Percentiles rank a stretch among this genome's conserved stretches.
phyloP scores from a whole-genome alignment of 2,797 vertebrate species.

The Channa striata region DNA sequence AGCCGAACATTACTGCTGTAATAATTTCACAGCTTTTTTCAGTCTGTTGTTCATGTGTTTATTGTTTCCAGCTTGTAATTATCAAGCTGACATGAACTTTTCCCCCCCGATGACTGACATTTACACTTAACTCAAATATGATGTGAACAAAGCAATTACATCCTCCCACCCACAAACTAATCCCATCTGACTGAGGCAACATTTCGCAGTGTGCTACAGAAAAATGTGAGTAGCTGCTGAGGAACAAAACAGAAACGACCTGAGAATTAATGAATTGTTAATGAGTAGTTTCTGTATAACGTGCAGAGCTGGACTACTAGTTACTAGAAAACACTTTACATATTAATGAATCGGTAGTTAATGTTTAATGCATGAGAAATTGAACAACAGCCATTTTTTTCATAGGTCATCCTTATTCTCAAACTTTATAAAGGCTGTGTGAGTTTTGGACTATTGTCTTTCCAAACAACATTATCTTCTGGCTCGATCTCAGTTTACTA shows the following conservation, averaged over 20 bases:
- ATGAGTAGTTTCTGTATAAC: not conserved
- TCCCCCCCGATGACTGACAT: constrained; percentile 10
- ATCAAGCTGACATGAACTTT: constrained; percentile 3
- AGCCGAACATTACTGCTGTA: not conserved
- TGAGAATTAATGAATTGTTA: not conserved
- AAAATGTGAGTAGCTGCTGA: not conserved
- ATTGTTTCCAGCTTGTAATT: constrained; percentile 11
- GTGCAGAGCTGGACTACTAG: too few relatives aligned
- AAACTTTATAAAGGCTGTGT: not conserved
- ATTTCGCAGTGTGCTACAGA: not conserved
- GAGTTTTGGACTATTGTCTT: not conserved
- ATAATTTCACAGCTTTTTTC: not conserved
- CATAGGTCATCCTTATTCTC: too few relatives aligned
- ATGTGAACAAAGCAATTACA: constrained; percentile 3
- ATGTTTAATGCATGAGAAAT: too few relatives aligned
- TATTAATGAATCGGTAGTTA: too few relatives aligned
- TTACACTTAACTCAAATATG: constrained; percentile 16
- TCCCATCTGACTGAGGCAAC: not conserved
- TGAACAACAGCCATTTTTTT: too few relatives aligned
- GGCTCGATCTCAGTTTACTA: too few relatives aligned
- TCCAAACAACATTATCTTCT: too few relatives aligned
- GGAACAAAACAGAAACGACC: not conserved
- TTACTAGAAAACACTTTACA: too few relatives aligned
- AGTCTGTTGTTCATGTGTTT: not conserved
- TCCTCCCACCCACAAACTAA: not conserved